These are phyloP conservation scores for Bradypodion pumilum DNA, from an alignment of 2,797 vertebrate genomes.

Conservation along the genomic window DNA sequence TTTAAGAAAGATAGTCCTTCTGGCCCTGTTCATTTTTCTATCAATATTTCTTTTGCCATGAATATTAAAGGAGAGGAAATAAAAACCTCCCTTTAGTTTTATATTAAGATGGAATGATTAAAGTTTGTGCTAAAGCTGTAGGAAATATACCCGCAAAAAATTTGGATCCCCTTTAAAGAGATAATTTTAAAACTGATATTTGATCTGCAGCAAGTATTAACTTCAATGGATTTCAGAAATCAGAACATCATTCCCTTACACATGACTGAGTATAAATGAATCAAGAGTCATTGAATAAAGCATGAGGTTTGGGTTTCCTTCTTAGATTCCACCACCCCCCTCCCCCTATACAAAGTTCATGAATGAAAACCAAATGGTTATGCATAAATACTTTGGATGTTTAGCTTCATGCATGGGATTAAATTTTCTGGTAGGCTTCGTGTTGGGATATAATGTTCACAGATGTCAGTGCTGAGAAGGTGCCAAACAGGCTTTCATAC, in stretches of 20 bases:
- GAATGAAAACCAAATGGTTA: not conserved
- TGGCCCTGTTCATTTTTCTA: conserved; percentile 4
- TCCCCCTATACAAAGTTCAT: not conserved
- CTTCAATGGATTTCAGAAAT: not conserved
- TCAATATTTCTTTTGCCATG: conserved; percentile 47
- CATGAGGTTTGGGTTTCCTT: not conserved
- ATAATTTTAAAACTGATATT: conserved; percentile 22
- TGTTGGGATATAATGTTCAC: not conserved
- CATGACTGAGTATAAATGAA: conserved; percentile 18
- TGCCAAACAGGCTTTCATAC: conserved; percentile 5
- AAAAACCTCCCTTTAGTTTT: conserved; percentile 38
- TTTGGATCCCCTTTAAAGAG: not conserved
- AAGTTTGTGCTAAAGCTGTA: not conserved
- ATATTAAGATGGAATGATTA: conserved; percentile 24
- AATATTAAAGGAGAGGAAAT: conserved; percentile 38
- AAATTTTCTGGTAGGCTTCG: conserved; percentile 7
- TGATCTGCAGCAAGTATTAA: conserved; percentile 12
- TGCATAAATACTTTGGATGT: not conserved
- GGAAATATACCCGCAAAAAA: not conserved
- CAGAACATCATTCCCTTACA: not conserved
- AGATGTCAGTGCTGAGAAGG: not conserved
- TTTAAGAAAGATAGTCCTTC: conserved; percentile 40
- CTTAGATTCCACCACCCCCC: not conserved
- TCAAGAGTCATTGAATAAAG: conserved; percentile 3
- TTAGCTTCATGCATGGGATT: not conserved